These are phyloP conservation scores for Cryptophagus acutangulus DNA, from an alignment of 2,888 invertebrate genomes.

Conservation along the genomic window DNA sequence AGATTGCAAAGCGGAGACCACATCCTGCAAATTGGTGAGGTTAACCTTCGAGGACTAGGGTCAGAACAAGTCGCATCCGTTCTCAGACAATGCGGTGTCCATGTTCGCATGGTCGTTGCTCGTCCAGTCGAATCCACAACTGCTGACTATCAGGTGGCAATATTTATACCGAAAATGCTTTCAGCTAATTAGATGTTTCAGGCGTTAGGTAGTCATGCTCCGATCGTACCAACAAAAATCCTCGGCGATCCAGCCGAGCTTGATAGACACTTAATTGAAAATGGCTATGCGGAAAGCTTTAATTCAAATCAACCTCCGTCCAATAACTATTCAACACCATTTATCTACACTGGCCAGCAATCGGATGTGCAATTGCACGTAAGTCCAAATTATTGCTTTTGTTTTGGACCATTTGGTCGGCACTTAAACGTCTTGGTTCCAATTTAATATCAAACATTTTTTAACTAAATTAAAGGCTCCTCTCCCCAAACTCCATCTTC, in stretches of 20 bases:
- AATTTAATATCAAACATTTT: slow-evolving; percentile 11
- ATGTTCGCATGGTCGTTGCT: slow-evolving; percentile 82
- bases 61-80: slow-evolving; percentile 93
- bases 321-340: slow-evolving; percentile 40
- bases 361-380: slow-evolving; percentile 53
- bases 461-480: too few relatives aligned
- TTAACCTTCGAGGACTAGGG: slow-evolving; percentile 93
- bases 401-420: too few relatives aligned
- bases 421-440: too few relatives aligned
- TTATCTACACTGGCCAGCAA: slow-evolving; percentile 50
- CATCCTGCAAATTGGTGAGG: slow-evolving; percentile 91
- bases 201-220: slow-evolving; percentile 69
- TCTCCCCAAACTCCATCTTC: slow-evolving; percentile 2
- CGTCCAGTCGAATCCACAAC: slow-evolving; percentile 69
- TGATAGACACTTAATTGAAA: slow-evolving; percentile 65
- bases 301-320: slow-evolving; percentile 38
- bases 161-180: background rate
- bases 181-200: slow-evolving; percentile 37
- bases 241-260: slow-evolving; percentile 80
- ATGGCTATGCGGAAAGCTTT: slow-evolving; percentile 54
- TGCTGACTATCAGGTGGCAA: slow-evolving; percentile 55
- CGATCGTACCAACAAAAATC: slow-evolving; percentile 78
- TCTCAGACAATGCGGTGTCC: slow-evolving; percentile 80
- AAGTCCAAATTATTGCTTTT: too few relatives aligned
- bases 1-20: slow-evolving; percentile 96